Evolutionary conservation across 2,888 invertebrate species (phyloP), one percentile per base, ranked within the genome.

Genomic region (Apocheima hispidaria): DNA sequence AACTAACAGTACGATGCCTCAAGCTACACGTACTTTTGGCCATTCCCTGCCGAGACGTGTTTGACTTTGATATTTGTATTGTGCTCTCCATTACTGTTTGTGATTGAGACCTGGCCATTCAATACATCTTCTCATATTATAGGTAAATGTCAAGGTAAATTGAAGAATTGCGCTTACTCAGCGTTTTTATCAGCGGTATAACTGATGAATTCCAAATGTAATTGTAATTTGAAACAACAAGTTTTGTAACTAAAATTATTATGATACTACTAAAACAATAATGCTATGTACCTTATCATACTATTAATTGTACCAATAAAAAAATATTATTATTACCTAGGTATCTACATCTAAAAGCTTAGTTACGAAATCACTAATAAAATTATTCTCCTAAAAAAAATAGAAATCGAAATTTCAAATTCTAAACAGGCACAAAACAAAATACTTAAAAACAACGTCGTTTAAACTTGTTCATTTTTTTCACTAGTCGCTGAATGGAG

Each of bases 1-100:
- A 81, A 79, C 81, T 81, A 87, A 87, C 82, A 84, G 75, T 70
- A 68, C 36, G 66, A 68, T 59, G 62, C 61, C 54, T 55, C 59
- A 65, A 68, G 68, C 64, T 23, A 36, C 49, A 60, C 65, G n/a
- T n/a, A n/a, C n/a, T n/a, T n/a, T n/a, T n/a, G 75, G 73, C 76
- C 79, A 76, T 74, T 77, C 65, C 61, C 78, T 70, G 76, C 54
- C 71, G 56, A 70, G 71, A 69, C 66, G 73, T 78, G 74, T 79
- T 81, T 77, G 72, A 76, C 71, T 83, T 80, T 65, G 68, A 62
- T 68, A 65, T 71, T 75, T 72, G 70, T 70, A 69, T 68, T 65
- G 53, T 52, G 63, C 50, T 56, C 54, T 57, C 62, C 48, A 62
- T 64, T 60, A 60, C 62, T 72, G 66, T 72, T 74, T 69, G 73